Evolutionary conservation across 2,797 vertebrate species (phyloP), one percentile per base, ranked within the genome.

Genomic region (Clarias laeviceps): DNA sequence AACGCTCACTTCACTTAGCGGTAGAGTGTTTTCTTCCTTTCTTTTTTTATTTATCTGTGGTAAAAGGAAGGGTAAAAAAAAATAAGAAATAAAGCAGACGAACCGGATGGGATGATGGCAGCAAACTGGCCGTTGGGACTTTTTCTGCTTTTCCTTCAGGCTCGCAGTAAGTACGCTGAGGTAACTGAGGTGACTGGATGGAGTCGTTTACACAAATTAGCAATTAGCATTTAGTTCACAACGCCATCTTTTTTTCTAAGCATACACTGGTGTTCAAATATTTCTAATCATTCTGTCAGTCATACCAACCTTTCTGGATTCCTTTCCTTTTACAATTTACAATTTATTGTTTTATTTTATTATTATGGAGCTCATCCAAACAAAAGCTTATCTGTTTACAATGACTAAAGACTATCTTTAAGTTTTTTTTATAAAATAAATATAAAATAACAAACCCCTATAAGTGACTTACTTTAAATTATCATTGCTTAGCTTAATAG

Each of bases 81-180:
- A 34, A 5, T n/a, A n/a, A n/a, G n/a, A 24, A 57, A 29, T 3
- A 61, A 78, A 37, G 11, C 5, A 11, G 57, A 73, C 29, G 22
- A 64, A 56, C 7, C 72, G 32, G 29, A 34, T 34, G 9, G 32
- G 14, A 54, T 3, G 62, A 86, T 86, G 85, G 85, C 80, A 69
- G n/a, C 37, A 22, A 77, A 59, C 22, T 82, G 80, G 72, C 34
- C 15, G 9, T 50, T 73, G 12, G 65, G 64, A 45, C 64, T 86
- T 45, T 32, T 82, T 66, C 72, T 86, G 18, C 22, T 86, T 57
- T 86, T 82, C 66, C 80, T 86, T 66, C 80, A 65, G 34, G 32
- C 56, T 69, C 40, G 37, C 12, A 62, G 85, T 86, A 65, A 82
- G 85, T 86, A 80, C 74, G 12, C 56, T 37, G 74, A 77, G 54